Evolutionary conservation across 2,113 vertebrate species (phyloP).

Genomic region (Platycercus adscitus): DNA sequence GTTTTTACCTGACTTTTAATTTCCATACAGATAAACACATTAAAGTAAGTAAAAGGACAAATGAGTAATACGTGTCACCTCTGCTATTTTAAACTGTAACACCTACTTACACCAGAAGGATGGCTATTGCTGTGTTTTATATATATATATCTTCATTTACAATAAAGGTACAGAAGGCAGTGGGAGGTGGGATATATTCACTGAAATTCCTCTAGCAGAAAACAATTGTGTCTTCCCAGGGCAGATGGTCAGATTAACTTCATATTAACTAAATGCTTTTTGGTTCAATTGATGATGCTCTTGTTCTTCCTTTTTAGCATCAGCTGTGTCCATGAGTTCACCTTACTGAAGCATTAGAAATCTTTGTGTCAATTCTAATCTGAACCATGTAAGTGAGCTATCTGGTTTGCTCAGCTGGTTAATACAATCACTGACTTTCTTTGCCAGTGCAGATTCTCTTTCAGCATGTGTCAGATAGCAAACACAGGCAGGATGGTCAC

Average conservation of each 20-base stretch:
- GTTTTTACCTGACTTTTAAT: slow-evolving; percentile 40
- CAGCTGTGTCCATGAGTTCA: background rate
- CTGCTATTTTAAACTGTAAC: slow-evolving; percentile 30
- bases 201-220: background rate
- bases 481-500: background rate
- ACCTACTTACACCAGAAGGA: slow-evolving; percentile 18
- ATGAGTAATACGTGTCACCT: slow-evolving; percentile 30
- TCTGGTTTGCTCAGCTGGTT: background rate
- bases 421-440: fast-evolving
- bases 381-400: fast-evolving
- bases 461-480: background rate
- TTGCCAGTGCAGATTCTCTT: background rate
- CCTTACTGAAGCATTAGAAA: background rate
- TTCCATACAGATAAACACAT: slow-evolving; percentile 48
- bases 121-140: background rate
- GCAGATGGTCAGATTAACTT: background rate
- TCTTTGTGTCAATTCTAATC: background rate
- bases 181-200: background rate
- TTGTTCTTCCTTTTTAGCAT: background rate
- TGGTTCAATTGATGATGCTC: background rate
- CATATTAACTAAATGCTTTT: background rate
- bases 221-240: background rate
- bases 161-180: background rate
- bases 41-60: background rate
- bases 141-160: background rate